These are phyloP conservation scores for Corythaixoides concolor DNA, from an alignment of 2,113 vertebrate species.

Conservation along the genomic window DNA sequence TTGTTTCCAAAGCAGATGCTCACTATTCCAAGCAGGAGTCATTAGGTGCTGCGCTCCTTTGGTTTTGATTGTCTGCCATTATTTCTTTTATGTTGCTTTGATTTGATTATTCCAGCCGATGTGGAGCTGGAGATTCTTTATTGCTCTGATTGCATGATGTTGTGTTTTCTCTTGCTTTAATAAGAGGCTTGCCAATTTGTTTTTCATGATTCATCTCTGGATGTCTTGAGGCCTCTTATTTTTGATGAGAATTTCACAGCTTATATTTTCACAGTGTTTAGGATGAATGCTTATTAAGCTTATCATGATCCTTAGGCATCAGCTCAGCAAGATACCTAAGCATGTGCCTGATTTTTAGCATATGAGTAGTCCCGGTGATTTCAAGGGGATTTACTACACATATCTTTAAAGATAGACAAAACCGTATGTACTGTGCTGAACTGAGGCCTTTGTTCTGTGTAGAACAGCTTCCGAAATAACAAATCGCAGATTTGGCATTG, in stretches of 20 bases:
- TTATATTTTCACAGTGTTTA: neutral
- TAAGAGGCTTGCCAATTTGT: neutral
- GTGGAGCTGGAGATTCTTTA: neutral
- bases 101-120: neutral
- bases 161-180: neutral
- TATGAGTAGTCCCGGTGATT: neutral
- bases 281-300: neutral
- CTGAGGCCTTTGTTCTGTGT: neutral
- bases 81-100: neutral
- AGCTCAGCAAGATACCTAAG: neutral
- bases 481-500: neutral
- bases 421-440: neutral
- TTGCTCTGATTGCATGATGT: neutral
- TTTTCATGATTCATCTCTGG: neutral
- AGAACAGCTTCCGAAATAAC: neutral
- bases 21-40: neutral
- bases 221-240: neutral
- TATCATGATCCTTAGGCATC: neutral
- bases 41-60: neutral
- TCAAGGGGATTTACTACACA: neutral
- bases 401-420: neutral
- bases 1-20: neutral
- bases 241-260: constrained; percentile 9
- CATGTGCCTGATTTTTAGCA: neutral
- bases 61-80: neutral